Percentiles rank a stretch among this genome's conserved stretches.
Evolutionary conservation across 2,888 invertebrate genomes (phyloP).

Genomic region (Tortricodes alternella): DNA sequence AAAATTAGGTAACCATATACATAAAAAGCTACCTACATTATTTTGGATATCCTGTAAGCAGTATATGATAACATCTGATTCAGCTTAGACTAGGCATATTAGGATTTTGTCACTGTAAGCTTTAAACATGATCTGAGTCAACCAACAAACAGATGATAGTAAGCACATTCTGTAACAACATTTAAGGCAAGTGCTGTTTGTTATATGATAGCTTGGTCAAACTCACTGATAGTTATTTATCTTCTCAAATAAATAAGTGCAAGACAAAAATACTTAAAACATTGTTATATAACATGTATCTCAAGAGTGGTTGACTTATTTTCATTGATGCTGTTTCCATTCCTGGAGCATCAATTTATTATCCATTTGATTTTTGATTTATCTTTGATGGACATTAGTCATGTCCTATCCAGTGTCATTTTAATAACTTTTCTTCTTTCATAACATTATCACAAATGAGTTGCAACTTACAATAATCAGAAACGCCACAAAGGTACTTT

Average conservation of each 20-base stretch:
- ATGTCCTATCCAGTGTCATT: too few relatives aligned
- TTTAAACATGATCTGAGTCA: slow-evolving; percentile 3
- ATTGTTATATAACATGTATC: slow-evolving; percentile 4
- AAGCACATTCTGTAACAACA: slow-evolving; percentile 45
- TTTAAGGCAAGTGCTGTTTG: slow-evolving; percentile 44
- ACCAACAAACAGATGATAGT: slow-evolving; percentile 29
- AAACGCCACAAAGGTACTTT: too few relatives aligned
- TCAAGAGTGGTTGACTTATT: too few relatives aligned
- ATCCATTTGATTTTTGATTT: too few relatives aligned
- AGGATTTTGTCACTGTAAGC: slow-evolving; percentile 15
- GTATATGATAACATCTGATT: not conserved
- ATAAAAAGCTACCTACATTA: not conserved
- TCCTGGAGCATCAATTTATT: too few relatives aligned
- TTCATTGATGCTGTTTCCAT: too few relatives aligned
- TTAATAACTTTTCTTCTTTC: too few relatives aligned
- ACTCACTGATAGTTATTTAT: slow-evolving; percentile 29
- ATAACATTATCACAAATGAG: too few relatives aligned
- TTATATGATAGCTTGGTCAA: slow-evolving; percentile 35
- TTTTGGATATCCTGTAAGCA: too few relatives aligned
- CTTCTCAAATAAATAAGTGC: slow-evolving; percentile 26
- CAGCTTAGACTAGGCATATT: slow-evolving; percentile 1
- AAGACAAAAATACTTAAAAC: slow-evolving; percentile 4
- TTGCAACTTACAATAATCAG: too few relatives aligned
- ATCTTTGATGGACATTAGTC: too few relatives aligned
- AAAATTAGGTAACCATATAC: not conserved